Evolutionary conservation across 2,113 vertebrate species (phyloP).

Genomic region (Leucopsar rothschildi): DNA sequence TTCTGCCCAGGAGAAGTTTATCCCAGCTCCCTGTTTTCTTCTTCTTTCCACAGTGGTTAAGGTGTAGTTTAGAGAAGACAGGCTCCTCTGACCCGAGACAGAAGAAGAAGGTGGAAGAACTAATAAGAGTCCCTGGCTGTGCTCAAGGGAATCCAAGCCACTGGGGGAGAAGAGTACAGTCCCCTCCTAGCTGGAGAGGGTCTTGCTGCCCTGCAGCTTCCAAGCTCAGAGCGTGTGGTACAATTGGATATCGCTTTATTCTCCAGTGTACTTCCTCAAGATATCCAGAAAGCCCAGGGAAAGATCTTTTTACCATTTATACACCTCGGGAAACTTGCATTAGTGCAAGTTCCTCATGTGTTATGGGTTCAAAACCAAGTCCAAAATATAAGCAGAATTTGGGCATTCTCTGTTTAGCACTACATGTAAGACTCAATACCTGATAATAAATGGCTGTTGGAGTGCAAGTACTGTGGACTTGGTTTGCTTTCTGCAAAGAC

Average conservation of each 20-base stretch:
- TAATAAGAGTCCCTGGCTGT: background rate
- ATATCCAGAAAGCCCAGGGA: background rate
- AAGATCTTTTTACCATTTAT: background rate
- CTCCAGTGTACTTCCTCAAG: background rate
- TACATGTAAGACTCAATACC: background rate
- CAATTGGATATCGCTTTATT: background rate
- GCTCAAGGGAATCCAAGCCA: no score
- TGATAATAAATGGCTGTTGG: background rate
- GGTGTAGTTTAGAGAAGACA: background rate
- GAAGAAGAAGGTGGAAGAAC: background rate
- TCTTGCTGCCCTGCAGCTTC: background rate
- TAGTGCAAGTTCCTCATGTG: fast-evolving
- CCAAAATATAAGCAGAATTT: background rate
- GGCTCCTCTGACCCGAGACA: background rate
- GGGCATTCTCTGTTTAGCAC: background rate
- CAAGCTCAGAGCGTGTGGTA: background rate
- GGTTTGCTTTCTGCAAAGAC: constrained; percentile 2
- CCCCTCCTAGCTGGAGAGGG: background rate
- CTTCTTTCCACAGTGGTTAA: background rate
- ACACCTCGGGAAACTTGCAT: background rate
- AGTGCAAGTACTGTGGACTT: background rate
- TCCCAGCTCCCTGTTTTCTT: background rate
- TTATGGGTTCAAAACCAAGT: background rate
- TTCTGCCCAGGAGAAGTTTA: background rate
- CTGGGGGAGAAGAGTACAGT: background rate